Conservation (phyloP, 1,140 invertebrate genomes). For the Panulirus ornatus region DNA sequence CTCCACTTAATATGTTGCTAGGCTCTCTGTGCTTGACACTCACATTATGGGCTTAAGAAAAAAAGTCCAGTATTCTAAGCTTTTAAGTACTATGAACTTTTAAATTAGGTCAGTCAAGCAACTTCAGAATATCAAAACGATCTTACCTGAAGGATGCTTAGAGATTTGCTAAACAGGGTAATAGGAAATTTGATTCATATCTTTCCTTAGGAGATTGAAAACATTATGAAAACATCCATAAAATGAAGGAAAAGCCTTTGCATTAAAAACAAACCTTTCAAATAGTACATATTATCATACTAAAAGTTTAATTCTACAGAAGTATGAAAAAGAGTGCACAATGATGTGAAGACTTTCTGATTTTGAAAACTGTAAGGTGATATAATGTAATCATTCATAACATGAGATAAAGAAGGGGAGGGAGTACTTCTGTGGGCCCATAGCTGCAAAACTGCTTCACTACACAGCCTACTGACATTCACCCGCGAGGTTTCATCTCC, state of each 20-base stretch:
- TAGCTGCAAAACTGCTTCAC: conserved; percentile 2
- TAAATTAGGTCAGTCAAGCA: too few species aligned
- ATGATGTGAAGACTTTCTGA: background rate
- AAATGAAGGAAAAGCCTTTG: background rate
- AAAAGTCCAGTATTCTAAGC: too few species aligned
- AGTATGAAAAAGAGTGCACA: background rate
- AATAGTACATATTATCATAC: background rate
- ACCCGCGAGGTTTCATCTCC: conserved; percentile 61
- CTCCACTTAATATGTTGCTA: too few species aligned
- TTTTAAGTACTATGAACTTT: too few species aligned
- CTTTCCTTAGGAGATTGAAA: too few species aligned
- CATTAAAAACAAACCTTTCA: background rate
- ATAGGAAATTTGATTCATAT: too few species aligned
- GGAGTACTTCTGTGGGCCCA: background rate
- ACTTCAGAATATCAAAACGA: too few species aligned
- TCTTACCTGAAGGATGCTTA: too few species aligned
- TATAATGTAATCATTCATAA: background rate
- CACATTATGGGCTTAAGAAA: too few species aligned
- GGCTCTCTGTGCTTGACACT: too few species aligned
- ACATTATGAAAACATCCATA: background rate
- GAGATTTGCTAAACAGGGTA: too few species aligned
- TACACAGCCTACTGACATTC: conserved; percentile 45
- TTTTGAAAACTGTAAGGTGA: too few species aligned
- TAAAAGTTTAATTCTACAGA: background rate
- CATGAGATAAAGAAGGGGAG: background rate